Base-by-base conservation (phyloP, 2,888 invertebrate species). In the Prenolepis imparis region DNA sequence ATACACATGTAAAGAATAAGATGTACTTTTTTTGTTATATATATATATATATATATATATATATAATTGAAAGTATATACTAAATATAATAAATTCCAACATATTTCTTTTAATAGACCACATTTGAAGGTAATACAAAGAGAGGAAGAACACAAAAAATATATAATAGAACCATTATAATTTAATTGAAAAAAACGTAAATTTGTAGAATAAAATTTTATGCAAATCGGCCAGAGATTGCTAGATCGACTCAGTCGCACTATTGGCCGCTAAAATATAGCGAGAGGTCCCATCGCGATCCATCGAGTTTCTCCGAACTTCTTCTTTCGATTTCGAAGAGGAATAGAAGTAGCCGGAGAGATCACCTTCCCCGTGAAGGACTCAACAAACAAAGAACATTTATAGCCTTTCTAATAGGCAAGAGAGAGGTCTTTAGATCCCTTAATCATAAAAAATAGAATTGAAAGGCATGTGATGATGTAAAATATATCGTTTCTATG, bases 351-450 rank as follows among this genome's bases (percentile, higher is more conserved):
- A 41, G 32, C 9, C n/a, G 48, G 52, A 36, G 48, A 66, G 59
- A 80, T 48, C 28, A 36, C 21, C 32, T 57, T 73, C 28, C 57
- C 52, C 15, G 24, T 8, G 11, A 55, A 81, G 39, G 5, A 77
- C n/a, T 72, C 21, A n/a, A 52, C n/a, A n/a, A n/a, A 52, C n/a
- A n/a, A 67, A n/a, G 32, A 44, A 70, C 52, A 61, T 44, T 84
- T 66, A 67, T 70, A 72, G 48, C 64, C 55, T 82, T 74, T 70
- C 32, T 28, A 52, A 61, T 72, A 88, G 61, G 61, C 61, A 61
- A 63, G n/a, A n/a, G n/a, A n/a, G n/a, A n/a, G 64, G 8, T 67
- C 15, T 66, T 24, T 80, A 86, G 82, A 75, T 82, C 44, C 68
- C 82, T 44, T 72, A 82, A 77, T 11, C n/a, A 15, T 73, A 82